These are phyloP conservation scores for Microplitis deprimator DNA, from an alignment of 2,888 invertebrate species.

Conservation along the genomic window DNA sequence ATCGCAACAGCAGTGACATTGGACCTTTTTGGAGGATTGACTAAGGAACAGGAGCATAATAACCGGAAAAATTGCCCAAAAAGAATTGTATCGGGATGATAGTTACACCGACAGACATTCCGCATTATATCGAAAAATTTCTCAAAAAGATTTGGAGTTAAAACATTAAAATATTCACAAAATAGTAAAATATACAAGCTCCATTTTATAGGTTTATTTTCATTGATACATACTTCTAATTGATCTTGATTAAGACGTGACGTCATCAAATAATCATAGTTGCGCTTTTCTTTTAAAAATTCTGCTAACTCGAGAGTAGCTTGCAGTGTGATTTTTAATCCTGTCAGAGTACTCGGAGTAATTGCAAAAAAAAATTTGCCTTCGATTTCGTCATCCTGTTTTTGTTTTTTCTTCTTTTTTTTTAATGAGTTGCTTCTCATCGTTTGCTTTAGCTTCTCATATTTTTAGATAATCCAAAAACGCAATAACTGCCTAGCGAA, in stretches of 20 bases:
- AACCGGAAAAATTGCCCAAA: conserved; percentile 49
- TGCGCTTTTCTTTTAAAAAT: conserved; percentile 28
- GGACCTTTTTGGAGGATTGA: conserved; percentile 47
- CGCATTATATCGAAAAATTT: conserved; percentile 48
- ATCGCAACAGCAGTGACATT: conserved; percentile 48
- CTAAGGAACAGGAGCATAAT: conserved; percentile 46
- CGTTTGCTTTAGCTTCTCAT: conserved; percentile 1
- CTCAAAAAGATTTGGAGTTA: conserved; percentile 39
- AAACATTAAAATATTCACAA: conserved; percentile 11
- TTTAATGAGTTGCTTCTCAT: not conserved
- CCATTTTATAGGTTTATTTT: too few relatives aligned
- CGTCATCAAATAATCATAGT: conserved; percentile 44
- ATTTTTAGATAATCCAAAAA: not conserved
- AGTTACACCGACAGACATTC: conserved; percentile 46
- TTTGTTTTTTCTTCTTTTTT: not conserved
- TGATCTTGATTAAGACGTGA: conserved; percentile 40
- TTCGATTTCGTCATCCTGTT: not conserved
- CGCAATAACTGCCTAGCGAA: too few relatives aligned
- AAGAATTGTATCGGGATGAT: conserved; percentile 46
- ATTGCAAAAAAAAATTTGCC: conserved; percentile 26
- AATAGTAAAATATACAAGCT: too few relatives aligned
- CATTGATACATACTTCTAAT: conserved; percentile 16
- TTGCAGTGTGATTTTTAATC: conserved; percentile 43
- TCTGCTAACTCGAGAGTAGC: conserved; percentile 42
- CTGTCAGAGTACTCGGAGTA: conserved; percentile 39